Evolutionary conservation across 2,888 invertebrate species (phyloP).

Genomic region (Caenorhabditis sp.): DNA sequence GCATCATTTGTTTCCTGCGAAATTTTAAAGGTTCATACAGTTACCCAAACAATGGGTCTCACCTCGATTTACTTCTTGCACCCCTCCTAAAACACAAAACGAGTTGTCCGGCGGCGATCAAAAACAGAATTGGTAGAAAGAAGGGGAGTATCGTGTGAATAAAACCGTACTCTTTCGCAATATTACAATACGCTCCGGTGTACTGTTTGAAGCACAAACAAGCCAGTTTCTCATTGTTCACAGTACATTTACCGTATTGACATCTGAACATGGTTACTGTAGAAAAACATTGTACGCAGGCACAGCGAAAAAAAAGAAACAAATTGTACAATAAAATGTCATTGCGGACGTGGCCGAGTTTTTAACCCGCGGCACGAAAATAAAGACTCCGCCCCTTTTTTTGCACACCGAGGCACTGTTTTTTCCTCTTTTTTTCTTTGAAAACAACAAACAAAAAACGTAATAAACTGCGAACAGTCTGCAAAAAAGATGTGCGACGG

Average conservation of each 20-base stretch:
- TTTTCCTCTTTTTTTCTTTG: too few relatives aligned
- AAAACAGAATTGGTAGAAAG: not conserved
- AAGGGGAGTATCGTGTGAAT: not conserved
- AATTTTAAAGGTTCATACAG: too few relatives aligned
- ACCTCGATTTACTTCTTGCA: not conserved
- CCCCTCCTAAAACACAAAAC: not conserved
- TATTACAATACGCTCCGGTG: slow-evolving; percentile 15
- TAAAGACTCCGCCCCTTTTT: too few relatives aligned
- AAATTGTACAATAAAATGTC: too few relatives aligned
- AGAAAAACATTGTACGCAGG: not conserved
- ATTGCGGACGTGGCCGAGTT: too few relatives aligned
- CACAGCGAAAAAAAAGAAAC: too few relatives aligned
- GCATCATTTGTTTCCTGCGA: not conserved
- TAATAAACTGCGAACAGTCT: too few relatives aligned
- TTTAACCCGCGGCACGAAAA: too few relatives aligned
- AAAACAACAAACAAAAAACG: too few relatives aligned
- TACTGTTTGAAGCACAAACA: slow-evolving; percentile 33
- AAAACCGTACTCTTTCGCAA: slow-evolving; percentile 1
- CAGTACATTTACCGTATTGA: slow-evolving; percentile 19
- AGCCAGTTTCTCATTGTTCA: not conserved
- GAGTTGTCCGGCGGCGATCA: not conserved
- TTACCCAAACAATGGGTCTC: too few relatives aligned
- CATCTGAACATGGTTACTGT: slow-evolving; percentile 1
- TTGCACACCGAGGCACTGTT: too few relatives aligned
- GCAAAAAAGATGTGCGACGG: too few relatives aligned